Conservation (phyloP, 2,888 invertebrate species). For the Agrochola lota region DNA sequence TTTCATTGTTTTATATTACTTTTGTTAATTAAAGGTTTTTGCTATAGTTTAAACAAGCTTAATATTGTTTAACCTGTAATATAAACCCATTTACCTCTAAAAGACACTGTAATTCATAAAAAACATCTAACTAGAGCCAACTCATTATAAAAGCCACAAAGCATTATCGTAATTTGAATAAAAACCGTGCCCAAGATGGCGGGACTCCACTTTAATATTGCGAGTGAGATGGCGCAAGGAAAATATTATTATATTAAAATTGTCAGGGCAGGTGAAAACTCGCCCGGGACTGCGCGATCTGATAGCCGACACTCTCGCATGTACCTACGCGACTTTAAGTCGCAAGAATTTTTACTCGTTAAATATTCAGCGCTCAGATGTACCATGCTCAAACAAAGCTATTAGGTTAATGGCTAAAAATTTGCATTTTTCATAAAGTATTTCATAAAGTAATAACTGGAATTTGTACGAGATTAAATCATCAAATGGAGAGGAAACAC, state of each 20-base stretch:
- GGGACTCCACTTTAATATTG: slow-evolving; percentile 69
- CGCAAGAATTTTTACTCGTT: slow-evolving; percentile 59
- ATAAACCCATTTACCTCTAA: slow-evolving; percentile 7
- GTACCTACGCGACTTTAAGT: slow-evolving; percentile 56
- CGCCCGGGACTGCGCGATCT: slow-evolving; percentile 67
- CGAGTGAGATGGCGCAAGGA: slow-evolving; percentile 65
- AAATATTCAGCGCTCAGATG: slow-evolving; percentile 57
- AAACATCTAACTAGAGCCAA: slow-evolving; percentile 46
- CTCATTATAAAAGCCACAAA: slow-evolving; percentile 60
- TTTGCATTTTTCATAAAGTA: slow-evolving; percentile 53
- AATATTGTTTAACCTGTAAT: slow-evolving; percentile 12
- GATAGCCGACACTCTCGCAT: slow-evolving; percentile 68
- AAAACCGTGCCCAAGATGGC: slow-evolving; percentile 58
- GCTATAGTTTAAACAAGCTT: not conserved
- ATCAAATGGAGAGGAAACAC: slow-evolving; percentile 49
- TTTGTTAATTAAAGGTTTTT: not conserved
- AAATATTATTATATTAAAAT: slow-evolving; percentile 85
- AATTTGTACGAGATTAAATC: slow-evolving; percentile 51
- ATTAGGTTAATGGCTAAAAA: slow-evolving; percentile 52
- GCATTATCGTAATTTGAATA: slow-evolving; percentile 70
- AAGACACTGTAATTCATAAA: slow-evolving; percentile 52
- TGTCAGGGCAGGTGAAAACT: slow-evolving; percentile 79
- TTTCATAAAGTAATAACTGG: slow-evolving; percentile 51
- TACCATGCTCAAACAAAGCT: slow-evolving; percentile 53
- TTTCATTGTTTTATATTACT: not conserved